Evolutionary conservation across 2,113 vertebrate species (phyloP).

Genomic region (Tyto alba): DNA sequence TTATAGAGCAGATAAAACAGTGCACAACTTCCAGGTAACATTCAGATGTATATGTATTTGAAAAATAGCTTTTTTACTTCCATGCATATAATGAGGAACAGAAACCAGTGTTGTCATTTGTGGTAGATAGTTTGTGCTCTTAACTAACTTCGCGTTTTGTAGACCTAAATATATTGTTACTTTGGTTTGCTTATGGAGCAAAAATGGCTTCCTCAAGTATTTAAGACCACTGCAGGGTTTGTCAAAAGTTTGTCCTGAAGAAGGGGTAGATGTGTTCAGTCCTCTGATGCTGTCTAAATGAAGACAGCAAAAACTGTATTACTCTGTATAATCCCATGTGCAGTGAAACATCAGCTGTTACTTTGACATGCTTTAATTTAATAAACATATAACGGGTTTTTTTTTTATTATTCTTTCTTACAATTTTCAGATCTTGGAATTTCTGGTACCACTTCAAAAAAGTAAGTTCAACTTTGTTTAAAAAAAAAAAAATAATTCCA

Average conservation of each 20-base stretch:
- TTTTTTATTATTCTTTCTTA: not conserved
- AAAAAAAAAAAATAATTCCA: not conserved
- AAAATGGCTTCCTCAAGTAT: not conserved
- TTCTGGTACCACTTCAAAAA: conserved; percentile 86
- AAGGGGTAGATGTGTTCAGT: not conserved
- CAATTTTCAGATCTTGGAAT: conserved; percentile 89
- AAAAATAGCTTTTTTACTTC: not conserved
- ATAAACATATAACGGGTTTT: not conserved
- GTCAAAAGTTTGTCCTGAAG: not conserved
- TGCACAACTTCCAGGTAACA: not conserved
- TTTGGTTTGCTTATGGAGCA: not conserved
- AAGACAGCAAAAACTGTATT: not conserved
- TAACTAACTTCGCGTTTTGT: not conserved
- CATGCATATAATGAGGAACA: not conserved
- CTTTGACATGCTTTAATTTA: not conserved
- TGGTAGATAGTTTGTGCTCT: not conserved
- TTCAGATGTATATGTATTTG: not conserved
- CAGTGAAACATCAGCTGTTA: not conserved
- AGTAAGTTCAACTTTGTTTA: conserved; percentile 78
- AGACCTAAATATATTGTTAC: not conserved
- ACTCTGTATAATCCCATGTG: not conserved
- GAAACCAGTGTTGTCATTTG: not conserved
- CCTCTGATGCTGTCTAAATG: not conserved
- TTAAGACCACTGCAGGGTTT: not conserved
- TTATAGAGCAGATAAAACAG: not conserved